Percentiles rank a stretch among this genome's conserved stretches.
phyloP scores from a whole-genome alignment of 2,113 vertebrate species.

The Gyps fulvus region DNA sequence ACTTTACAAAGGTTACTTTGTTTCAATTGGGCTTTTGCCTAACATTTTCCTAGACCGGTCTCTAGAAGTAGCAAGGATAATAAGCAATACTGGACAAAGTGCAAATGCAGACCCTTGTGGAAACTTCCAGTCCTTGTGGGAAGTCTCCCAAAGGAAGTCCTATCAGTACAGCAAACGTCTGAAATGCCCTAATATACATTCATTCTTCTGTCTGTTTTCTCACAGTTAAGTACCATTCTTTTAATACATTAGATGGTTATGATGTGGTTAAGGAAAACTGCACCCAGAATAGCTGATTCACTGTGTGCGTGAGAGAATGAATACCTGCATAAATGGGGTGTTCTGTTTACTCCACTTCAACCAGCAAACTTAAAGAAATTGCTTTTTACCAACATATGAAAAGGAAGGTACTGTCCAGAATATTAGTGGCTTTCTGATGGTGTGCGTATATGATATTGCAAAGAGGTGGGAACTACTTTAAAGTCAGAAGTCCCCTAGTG shows the following conservation, averaged over 20 bases:
- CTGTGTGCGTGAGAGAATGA: neutral
- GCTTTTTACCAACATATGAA: neutral
- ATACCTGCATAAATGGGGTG: too few relatives aligned
- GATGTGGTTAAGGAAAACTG: neutral
- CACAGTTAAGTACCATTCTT: neutral
- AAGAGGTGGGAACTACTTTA: neutral
- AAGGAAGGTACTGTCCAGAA: neutral
- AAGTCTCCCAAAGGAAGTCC: neutral
- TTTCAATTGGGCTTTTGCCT: slow-evolving; percentile 16
- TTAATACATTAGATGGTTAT: neutral
- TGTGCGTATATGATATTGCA: neutral
- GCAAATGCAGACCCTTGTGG: neutral
- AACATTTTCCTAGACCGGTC: neutral
- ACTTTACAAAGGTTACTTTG: slow-evolving; percentile 2
- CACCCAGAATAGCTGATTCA: neutral
- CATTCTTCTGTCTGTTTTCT: neutral
- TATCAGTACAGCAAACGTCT: neutral
- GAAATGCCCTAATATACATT: neutral
- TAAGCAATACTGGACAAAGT: neutral
- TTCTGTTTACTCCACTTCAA: neutral
- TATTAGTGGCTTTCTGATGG: neutral
- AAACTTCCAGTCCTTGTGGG: neutral
- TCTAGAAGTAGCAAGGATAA: neutral
- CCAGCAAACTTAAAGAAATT: neutral
- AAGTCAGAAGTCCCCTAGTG: neutral